Conservation (phyloP, 2,113 vertebrate genomes). For the Petaurus breviceps region DNA sequence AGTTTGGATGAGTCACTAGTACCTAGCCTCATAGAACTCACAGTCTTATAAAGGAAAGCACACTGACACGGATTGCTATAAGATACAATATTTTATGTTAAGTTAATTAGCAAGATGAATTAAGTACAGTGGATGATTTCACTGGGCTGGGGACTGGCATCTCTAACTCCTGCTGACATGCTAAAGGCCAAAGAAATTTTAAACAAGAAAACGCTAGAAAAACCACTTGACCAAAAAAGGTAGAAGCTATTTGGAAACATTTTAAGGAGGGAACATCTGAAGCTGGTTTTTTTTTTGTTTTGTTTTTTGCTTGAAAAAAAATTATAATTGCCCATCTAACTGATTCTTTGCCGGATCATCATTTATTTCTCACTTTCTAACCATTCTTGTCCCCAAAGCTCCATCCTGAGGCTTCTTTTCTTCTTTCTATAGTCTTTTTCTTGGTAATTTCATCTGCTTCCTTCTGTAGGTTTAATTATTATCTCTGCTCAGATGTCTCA, state of each 20-base stretch:
- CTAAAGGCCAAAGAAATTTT: background rate
- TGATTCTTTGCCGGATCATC: background rate
- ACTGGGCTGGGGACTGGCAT: background rate
- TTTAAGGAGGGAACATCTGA: background rate
- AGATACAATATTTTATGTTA: background rate
- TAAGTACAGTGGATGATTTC: background rate
- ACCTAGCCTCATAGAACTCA: background rate
- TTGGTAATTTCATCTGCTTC: background rate
- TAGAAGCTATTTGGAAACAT: background rate
- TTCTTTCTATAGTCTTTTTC: background rate
- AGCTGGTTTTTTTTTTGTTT: background rate
- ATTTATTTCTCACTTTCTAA: background rate
- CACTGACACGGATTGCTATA: background rate
- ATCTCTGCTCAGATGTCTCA: too few relatives aligned
- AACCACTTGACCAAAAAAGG: background rate
- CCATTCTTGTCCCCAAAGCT: background rate
- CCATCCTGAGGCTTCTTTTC: background rate
- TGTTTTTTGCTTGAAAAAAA: too few relatives aligned
- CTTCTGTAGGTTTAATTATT: too few relatives aligned
- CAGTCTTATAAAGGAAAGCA: background rate
- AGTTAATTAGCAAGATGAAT: background rate
- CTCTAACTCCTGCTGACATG: background rate
- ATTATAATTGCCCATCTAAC: background rate
- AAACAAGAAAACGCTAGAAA: background rate
- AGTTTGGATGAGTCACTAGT: background rate